Evolutionary conservation across 2,888 invertebrate genomes (phyloP), one percentile per base, ranked within the genome.

Genomic region (Philopedon plagiatum): DNA sequence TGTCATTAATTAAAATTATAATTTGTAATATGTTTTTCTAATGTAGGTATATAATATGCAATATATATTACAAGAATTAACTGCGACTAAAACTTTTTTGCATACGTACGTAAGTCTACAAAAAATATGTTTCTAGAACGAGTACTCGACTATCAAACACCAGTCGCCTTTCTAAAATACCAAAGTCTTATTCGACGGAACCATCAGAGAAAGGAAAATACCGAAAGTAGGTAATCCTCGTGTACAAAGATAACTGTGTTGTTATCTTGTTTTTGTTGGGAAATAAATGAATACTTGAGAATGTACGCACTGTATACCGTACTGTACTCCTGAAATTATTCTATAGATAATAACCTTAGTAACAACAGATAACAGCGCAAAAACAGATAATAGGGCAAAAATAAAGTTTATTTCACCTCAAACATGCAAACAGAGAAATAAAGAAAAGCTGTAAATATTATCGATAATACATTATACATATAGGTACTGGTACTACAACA

Each of bases 111-210:
- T 11, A 34, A 34, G 2, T 3, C n/a, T n/a, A 34, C 34, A 7
- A 34, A n/a, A n/a, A n/a, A 11, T n/a, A 11, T n/a, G 11, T 34
- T n/a, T 4, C n/a, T n/a, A 4, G 1, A 34, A 34, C 34, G n/a
- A n/a, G 34, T 34, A 34, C 34, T 32, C n/a, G 15, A n/a, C 4
- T 2, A 2, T 37, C n/a, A 37, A 34, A 34, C 13, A 39, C 19
- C n/a, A 46, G 23, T 4, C 19, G n/a, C 46, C 46, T 46, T 46
- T 46, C 46, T 46, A 46, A 46, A 46, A 46, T 46, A 23, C 46
- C 23, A 46, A 19, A 21, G 21, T 2, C 21, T 9, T 19, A 23
- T 11, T 23, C 7, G 39, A 15, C 15, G 46, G 23, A 19, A 21
- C 15, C 21, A 46, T 23, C 21, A 46, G 23, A 46, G 46, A 46